phyloP scores from a whole-genome alignment of 2,113 vertebrate species.

The Tenebrosternarchus preto region DNA sequence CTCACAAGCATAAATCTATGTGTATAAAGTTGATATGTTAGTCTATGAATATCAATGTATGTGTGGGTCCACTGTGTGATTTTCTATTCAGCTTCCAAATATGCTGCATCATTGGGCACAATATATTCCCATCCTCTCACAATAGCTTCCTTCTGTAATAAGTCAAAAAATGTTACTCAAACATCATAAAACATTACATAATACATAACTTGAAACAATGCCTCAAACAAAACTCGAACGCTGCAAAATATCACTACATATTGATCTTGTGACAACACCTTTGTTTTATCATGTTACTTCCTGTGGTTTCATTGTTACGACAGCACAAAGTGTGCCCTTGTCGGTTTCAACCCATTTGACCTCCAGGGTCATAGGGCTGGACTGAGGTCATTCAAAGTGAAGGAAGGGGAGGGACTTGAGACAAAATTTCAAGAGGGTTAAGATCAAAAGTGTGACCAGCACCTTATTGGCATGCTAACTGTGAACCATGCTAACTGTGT shows the following conservation, averaged over 20 bases:
- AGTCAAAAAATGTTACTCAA: conserved; percentile 43
- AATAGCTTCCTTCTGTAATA: conserved; percentile 52
- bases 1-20: conserved; percentile 45
- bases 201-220: conserved; percentile 40
- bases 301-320: conserved; percentile 43
- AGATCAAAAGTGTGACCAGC: conserved; percentile 66
- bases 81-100: conserved; percentile 29
- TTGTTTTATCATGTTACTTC: conserved; percentile 18
- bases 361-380: conserved; percentile 68
- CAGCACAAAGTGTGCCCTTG: conserved; percentile 70
- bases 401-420: conserved; percentile 29
- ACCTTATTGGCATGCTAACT: conserved; percentile 52
- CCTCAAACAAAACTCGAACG: conserved; percentile 12
- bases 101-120: conserved; percentile 18
- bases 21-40: conserved; percentile 48
- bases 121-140: conserved; percentile 49
- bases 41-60: conserved; percentile 16
- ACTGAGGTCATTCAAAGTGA: conserved; percentile 43
- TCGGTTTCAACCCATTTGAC: conserved; percentile 59
- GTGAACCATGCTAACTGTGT: neutral
- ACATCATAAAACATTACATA: conserved; percentile 41
- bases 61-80: conserved; percentile 19
- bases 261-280: conserved; percentile 42
- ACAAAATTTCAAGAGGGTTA: neutral
- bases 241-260: conserved; percentile 12